A percentile compares a stretch with the other conserved stretches of the same genome.
Conservation (phyloP, 2,113 vertebrate species). For the Nycticorax nycticorax region DNA sequence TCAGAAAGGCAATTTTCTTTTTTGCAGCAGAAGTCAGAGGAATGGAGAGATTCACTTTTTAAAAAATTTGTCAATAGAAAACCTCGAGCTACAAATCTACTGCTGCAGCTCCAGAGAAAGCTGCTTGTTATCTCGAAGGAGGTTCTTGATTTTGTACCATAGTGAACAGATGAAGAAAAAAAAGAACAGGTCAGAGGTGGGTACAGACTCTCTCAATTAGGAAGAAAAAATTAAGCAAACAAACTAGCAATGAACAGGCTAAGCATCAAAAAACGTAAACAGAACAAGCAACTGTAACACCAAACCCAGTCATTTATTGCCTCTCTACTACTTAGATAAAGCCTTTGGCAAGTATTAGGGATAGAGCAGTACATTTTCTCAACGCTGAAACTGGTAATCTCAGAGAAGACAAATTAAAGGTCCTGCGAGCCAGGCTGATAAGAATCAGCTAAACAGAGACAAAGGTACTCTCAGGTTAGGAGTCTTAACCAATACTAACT, state of each 20-base stretch:
- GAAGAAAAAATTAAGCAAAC: slow-evolving; percentile 37
- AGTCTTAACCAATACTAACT: not conserved
- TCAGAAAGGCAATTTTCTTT: not conserved
- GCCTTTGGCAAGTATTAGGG: not conserved
- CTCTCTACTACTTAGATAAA: slow-evolving; percentile 4
- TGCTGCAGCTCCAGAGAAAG: not conserved
- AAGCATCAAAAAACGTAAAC: not conserved
- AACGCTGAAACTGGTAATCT: not conserved
- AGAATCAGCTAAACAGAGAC: not conserved
- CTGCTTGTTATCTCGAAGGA: not conserved
- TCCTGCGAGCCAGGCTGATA: not conserved
- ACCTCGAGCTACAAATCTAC: not conserved
- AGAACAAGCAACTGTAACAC: slow-evolving; percentile 3
- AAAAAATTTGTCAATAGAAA: not conserved
- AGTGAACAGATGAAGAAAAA: not conserved
- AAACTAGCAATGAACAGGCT: slow-evolving; percentile 7
- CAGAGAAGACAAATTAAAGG: slow-evolving; percentile 28
- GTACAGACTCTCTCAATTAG: not conserved
- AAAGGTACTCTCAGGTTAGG: not conserved
- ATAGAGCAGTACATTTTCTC: slow-evolving; percentile 17
- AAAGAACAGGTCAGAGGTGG: not conserved
- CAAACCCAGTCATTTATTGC: slow-evolving; percentile 16
- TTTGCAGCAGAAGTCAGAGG: not conserved
- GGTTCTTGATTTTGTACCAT: not conserved
- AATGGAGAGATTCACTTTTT: not conserved